phyloP scores from a whole-genome alignment of 2,113 vertebrate genomes.

The Vombatus ursinus region DNA sequence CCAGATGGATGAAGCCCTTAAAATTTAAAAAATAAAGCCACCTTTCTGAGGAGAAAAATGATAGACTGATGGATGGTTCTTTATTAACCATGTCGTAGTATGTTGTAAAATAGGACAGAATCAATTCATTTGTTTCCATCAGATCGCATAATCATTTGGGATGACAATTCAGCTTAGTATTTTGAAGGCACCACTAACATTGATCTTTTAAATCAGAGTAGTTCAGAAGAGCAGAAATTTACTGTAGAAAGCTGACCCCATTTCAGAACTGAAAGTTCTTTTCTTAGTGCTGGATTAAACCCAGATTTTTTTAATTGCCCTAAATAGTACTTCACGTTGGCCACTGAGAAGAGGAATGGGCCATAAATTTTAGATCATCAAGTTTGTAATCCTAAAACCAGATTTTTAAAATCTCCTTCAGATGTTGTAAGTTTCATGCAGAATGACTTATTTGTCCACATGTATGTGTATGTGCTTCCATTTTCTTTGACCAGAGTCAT shows the following conservation, averaged over 20 bases:
- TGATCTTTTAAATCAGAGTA: not conserved
- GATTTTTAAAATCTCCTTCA: accelerated
- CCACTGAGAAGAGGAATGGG: not conserved
- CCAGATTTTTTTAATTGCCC: not conserved
- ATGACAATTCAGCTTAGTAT: not conserved
- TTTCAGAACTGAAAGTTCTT: not conserved
- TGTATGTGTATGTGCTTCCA: accelerated
- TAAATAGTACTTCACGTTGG: not conserved
- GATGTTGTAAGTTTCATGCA: accelerated
- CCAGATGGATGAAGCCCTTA: not conserved
- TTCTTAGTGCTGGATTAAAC: not conserved
- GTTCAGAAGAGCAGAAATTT: not conserved
- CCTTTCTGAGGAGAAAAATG: not conserved
- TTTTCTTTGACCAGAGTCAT: not conserved
- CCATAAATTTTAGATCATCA: not conserved
- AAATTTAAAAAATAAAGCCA: not conserved
- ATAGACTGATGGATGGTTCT: not conserved
- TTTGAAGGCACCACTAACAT: no score
- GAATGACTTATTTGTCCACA: not conserved
- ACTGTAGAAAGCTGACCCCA: accelerated
- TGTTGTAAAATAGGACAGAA: no score
- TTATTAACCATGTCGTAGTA: not conserved
- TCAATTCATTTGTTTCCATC: not conserved
- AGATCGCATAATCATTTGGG: not conserved
- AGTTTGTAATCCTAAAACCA: not conserved